phyloP scores from a whole-genome alignment of 2,113 vertebrate genomes.

The Uropsilus gracilis region DNA sequence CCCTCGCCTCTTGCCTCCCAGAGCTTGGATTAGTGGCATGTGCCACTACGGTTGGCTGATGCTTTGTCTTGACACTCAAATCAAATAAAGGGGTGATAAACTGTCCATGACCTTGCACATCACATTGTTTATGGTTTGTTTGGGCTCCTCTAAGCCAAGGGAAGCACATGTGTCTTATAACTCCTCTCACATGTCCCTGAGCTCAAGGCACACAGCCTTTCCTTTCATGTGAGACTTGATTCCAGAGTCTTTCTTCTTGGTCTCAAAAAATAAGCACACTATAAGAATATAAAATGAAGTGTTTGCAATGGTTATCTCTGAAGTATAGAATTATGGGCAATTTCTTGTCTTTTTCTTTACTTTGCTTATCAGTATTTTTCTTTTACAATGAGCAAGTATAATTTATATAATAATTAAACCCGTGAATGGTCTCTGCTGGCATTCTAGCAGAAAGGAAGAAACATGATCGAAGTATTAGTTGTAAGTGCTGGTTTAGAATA shows the following conservation, averaged over 20 bases:
- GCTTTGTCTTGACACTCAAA: constrained; percentile 56
- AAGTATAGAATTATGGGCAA: neutral
- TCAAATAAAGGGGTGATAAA: constrained; percentile 63
- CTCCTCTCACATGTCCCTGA: constrained; percentile 42
- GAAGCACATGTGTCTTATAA: neutral
- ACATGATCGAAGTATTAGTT: neutral
- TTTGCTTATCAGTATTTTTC: constrained; percentile 45
- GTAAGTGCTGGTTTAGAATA: neutral
- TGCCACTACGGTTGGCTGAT: too few relatives aligned
- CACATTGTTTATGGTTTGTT: constrained; percentile 59
- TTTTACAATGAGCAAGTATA: neutral
- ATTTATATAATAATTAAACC: constrained; percentile 29
- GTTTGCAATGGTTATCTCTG: constrained; percentile 12
- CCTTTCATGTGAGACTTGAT: constrained; percentile 61
- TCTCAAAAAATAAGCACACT: constrained; percentile 67
- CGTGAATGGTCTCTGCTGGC: neutral
- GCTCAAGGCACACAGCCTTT: neutral
- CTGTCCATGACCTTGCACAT: neutral
- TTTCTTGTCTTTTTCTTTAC: constrained; percentile 44
- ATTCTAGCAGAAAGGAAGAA: constrained; percentile 28
- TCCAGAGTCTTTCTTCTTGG: constrained; percentile 43
- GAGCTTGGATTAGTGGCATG: too few relatives aligned
- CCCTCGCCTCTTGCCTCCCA: too few relatives aligned
- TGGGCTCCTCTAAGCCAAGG: constrained; percentile 24
- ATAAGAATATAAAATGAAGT: neutral